Conservation (phyloP, 2,888 invertebrate genomes). For the Pachymerium ferrugineum region DNA sequence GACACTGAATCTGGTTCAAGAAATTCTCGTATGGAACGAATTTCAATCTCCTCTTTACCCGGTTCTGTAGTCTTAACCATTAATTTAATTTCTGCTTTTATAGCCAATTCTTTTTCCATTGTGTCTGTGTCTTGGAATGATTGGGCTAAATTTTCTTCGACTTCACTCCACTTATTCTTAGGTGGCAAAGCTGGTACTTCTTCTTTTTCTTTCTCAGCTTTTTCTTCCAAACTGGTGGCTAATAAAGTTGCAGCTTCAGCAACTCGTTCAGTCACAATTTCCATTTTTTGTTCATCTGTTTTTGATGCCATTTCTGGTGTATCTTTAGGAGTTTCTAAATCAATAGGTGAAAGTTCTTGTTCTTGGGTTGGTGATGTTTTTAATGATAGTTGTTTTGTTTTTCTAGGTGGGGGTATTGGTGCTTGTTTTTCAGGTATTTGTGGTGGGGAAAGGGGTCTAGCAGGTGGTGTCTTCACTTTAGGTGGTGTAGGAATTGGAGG, state of each 20-base stretch:
- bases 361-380: constrained; percentile 37
- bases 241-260: constrained; percentile 36
- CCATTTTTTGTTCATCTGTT: constrained; percentile 37
- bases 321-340: constrained; percentile 37
- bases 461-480: neutral
- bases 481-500: neutral
- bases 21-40: constrained; percentile 49
- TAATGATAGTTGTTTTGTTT: constrained; percentile 36
- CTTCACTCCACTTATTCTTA: constrained; percentile 31
- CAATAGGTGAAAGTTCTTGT: constrained; percentile 23
- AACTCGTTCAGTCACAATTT: constrained; percentile 37
- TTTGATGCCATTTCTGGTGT: constrained; percentile 37
- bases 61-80: constrained; percentile 52
- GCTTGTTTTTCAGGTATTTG: neutral
- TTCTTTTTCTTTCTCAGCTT: neutral
- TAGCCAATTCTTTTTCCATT: constrained; percentile 34
- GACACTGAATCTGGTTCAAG: constrained; percentile 39
- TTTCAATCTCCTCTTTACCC: constrained; percentile 53
- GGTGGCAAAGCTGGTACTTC: neutral
- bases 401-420: constrained; percentile 23
- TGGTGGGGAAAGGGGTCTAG: constrained; percentile 5
- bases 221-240: constrained; percentile 36
- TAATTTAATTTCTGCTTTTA: constrained; percentile 53
- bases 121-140: constrained; percentile 30
- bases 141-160: constrained; percentile 32